Conservation (phyloP, 2,888 invertebrate genomes). For the Habroteleia sp. region DNA sequence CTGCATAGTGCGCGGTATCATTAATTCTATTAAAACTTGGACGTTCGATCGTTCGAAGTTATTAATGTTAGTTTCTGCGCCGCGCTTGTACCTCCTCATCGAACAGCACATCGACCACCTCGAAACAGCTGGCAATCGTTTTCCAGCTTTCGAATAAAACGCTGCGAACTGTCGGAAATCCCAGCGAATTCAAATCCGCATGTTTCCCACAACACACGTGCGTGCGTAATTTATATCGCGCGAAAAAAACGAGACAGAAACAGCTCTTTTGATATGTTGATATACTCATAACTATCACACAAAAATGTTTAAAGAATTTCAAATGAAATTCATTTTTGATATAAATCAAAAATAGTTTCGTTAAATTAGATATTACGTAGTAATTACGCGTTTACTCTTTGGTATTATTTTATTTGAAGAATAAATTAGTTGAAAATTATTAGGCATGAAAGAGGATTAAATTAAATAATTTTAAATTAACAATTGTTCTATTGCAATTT, state of each 20-base stretch:
- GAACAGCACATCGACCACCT: slow-evolving; percentile 19
- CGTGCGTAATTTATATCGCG: slow-evolving; percentile 38
- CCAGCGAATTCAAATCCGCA: slow-evolving; percentile 28
- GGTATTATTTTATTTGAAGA: no score
- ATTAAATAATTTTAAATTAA: no score
- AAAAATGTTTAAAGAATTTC: no score
- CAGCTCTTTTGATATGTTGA: slow-evolving; percentile 2
- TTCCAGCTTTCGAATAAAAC: slow-evolving; percentile 39
- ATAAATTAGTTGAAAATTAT: no score
- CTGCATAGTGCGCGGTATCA: slow-evolving; percentile 35
- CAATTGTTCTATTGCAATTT: no score
- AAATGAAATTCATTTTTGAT: no score
- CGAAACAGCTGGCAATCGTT: slow-evolving; percentile 49
- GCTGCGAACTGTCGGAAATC: slow-evolving; percentile 37
- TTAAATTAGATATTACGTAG: no score
- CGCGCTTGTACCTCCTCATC: neutral
- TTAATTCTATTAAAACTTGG: slow-evolving; percentile 55
- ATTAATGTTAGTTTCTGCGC: slow-evolving; percentile 42
- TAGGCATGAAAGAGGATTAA: no score
- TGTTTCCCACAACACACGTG: slow-evolving; percentile 23
- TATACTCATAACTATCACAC: neutral
- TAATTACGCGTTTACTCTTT: no score
- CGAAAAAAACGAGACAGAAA: slow-evolving; percentile 7
- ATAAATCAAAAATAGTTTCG: no score
- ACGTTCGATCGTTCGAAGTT: slow-evolving; percentile 42